Evolutionary conservation across 2,888 invertebrate species (phyloP), one percentile per base, ranked within the genome.

Genomic region (Bellardia bayeri): DNA sequence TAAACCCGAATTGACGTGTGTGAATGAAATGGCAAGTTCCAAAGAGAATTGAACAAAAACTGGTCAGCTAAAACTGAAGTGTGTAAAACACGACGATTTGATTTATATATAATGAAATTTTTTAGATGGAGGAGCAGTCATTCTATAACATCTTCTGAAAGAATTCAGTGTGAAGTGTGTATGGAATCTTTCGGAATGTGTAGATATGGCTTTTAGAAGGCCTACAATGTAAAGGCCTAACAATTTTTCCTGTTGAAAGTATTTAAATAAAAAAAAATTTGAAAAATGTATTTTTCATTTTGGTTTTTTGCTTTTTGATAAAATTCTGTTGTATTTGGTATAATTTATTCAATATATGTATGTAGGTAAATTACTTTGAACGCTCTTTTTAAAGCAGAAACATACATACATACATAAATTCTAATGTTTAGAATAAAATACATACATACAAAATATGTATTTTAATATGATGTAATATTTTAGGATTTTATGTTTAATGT

Each of bases 201-300:
- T n/a, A n/a, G n/a, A n/a, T n/a, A n/a, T n/a, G n/a, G n/a, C n/a
- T n/a, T n/a, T n/a, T n/a, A n/a, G n/a, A n/a, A n/a, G n/a, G n/a
- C n/a, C n/a, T n/a, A n/a, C n/a, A n/a, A n/a, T n/a, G n/a, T n/a
- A 23, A 23, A 1, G 23, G 23, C 23, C 1, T 23, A 23, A 23
- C 23, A 23, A 23, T 23, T 23, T 23, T 23, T 23, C 23, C 23
- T 23, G 23, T 23, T 58, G 33, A 68, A 56, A 68, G 9, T 37
- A 51, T 61, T 64, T 11, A 30, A 66, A 76, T 76, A 11, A 30
- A 42, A 54, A 54, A 76, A 66, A 3, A 54, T 76, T 64, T 14
- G 54, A 54, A 2, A 23, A 16, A 2, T 64, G 64, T 64, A 23
- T 45, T 33, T 14, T 14, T 49, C 14, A 11, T 61, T 37, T 61